Base-by-base conservation (phyloP, 2,888 invertebrate genomes). In the Ypsolopha sequella region DNA sequence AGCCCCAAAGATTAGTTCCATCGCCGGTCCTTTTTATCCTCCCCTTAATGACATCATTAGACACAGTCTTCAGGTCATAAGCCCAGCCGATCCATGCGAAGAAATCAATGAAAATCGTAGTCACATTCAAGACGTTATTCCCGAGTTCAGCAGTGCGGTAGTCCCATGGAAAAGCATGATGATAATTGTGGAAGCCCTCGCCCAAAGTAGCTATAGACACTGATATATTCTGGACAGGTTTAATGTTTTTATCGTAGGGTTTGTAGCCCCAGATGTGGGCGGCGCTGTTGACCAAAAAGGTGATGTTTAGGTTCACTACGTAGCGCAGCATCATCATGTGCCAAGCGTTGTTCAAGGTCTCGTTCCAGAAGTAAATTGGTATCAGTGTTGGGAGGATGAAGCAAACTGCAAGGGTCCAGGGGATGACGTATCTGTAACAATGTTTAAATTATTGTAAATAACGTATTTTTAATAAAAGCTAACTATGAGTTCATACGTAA, bases 151-250 rank as follows among this genome's bases (percentile, higher is more conserved):
- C 88, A 33, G 92, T 89, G 63, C 91, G 89, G 79, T 92, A 93
- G 64, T 93, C 92, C 88, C 90, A 91, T n/a, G 93, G 92, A 76
- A 92, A 93, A 2, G 76, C 69, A 71, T 93, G 93, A 63, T 93
- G 93, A 68, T 92, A 93, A 66, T 93, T 93, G 76, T 93, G 93
- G 89, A 90, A 93, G 7, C 93, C 93, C 68, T 91, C 91, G 7
- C 41, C 75, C 3, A 64, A 54, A 0, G 67, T 57, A 0, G 56
- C 39, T 0, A 72, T 2, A 1, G 65, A 58, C 1, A 68, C 64
- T 0, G 53, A 8, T 0, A 58, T 6, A 36, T 66, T 74, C 53
- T 77, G 65, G 0, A 55, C 55, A 2, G 77, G 64, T 14, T 55
- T 10, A 14, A 77, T 67, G 7, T 52, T 58, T 57, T 64, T 70